Conservation (phyloP, 2,113 vertebrate genomes). For the Spermophilus dauricus region DNA sequence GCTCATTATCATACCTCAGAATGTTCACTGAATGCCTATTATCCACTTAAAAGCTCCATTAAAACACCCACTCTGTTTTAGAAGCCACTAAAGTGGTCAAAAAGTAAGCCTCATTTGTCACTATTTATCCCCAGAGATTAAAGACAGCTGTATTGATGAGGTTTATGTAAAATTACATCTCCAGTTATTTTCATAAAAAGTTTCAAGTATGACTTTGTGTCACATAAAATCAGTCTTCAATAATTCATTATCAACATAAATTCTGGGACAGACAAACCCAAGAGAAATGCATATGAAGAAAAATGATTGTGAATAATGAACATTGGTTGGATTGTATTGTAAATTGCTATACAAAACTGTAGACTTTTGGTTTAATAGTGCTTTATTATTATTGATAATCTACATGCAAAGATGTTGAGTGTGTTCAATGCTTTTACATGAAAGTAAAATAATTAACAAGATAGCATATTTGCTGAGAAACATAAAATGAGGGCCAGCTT, state of each 20-base stretch:
- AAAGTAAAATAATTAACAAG: conserved; percentile 63
- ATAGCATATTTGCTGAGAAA: conserved; percentile 17
- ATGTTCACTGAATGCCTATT: conserved; percentile 62
- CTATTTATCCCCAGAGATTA: conserved; percentile 71
- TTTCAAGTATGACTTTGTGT: conserved; percentile 43
- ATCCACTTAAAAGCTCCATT: conserved; percentile 62
- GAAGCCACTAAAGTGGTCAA: conserved; percentile 60
- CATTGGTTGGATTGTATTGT: neutral
- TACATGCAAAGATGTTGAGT: neutral
- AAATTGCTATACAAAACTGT: neutral
- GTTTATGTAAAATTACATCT: conserved; percentile 52
- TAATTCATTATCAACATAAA: conserved; percentile 58
- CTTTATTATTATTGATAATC: conserved; percentile 27
- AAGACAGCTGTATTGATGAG: conserved; percentile 70
- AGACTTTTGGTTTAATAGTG: neutral
- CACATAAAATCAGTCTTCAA: conserved; percentile 32
- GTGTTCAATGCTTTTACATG: neutral
- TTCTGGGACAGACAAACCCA: conserved; percentile 25
- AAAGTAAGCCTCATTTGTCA: conserved; percentile 75
- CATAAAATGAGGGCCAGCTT: neutral
- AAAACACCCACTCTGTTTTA: conserved; percentile 71
- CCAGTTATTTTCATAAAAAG: conserved; percentile 68
- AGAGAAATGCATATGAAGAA: conserved; percentile 11
- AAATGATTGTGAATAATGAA: conserved; percentile 19
- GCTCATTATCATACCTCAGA: conserved; percentile 64